phyloP scores from a whole-genome alignment of 2,888 invertebrate genomes.

The Asteroscopus sphinx region DNA sequence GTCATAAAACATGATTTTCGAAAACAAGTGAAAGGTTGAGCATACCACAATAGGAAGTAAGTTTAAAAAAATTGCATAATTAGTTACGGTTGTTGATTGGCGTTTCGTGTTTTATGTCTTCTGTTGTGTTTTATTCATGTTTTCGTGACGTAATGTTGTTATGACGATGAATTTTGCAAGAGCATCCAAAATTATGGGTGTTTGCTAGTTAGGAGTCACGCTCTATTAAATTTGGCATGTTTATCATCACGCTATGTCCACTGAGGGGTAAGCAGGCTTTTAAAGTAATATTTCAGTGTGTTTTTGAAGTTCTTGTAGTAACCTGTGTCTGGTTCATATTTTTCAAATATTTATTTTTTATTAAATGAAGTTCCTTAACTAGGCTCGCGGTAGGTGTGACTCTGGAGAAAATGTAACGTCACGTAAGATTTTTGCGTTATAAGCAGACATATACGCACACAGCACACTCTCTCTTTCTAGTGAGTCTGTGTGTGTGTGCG shows the following conservation, averaged over 20 bases:
- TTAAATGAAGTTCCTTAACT: too few species aligned
- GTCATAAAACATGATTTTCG: slow-evolving; percentile 54
- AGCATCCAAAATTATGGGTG: slow-evolving; percentile 31
- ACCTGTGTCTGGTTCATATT: slow-evolving; percentile 5
- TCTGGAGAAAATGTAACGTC: too few species aligned
- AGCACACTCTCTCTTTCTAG: too few species aligned
- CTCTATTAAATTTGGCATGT: slow-evolving; percentile 49
- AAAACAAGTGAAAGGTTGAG: slow-evolving; percentile 76
- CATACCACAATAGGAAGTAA: slow-evolving; percentile 55
- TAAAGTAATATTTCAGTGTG: slow-evolving; percentile 16
- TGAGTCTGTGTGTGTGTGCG: too few species aligned
- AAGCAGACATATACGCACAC: too few species aligned
- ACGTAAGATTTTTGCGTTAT: too few species aligned
- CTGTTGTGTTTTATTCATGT: slow-evolving; percentile 56
- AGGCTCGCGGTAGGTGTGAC: too few species aligned
- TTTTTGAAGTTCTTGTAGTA: slow-evolving; percentile 1
- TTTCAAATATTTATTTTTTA: too few species aligned
- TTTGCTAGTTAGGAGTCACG: slow-evolving; percentile 24
- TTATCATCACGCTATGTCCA: slow-evolving; percentile 52
- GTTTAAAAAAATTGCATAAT: slow-evolving; percentile 85
- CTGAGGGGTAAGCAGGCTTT: slow-evolving; percentile 23
- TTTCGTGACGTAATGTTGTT: slow-evolving; percentile 54
- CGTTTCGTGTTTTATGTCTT: slow-evolving; percentile 71
- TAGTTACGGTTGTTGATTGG: slow-evolving; percentile 77
- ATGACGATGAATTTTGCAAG: slow-evolving; percentile 47